Percentiles rank a stretch among this genome's conserved stretches.
These are phyloP conservation scores for Sciurus carolinensis DNA, from an alignment of 2,797 vertebrate species.

Conservation along the genomic window DNA sequence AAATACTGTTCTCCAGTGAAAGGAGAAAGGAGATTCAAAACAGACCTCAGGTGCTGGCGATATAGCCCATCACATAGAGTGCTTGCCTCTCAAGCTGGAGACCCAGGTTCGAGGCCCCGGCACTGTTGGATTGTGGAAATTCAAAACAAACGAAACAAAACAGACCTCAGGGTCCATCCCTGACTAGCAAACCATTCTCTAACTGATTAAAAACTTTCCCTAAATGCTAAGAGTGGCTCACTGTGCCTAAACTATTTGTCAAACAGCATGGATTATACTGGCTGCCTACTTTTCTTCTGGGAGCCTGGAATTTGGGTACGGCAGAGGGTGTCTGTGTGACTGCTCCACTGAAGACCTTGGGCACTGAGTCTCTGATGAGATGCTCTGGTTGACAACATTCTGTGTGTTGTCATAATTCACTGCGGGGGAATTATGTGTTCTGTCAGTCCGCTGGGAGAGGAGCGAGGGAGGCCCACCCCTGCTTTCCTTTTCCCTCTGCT, in stretches of 20 bases:
- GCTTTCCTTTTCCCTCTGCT: background rate
- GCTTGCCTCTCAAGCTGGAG: too few species aligned
- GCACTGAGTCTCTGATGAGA: background rate
- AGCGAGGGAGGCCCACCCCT: background rate
- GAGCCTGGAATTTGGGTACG: background rate
- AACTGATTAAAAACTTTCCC: background rate
- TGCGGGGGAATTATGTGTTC: background rate
- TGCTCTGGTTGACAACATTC: background rate
- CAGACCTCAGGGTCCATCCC: background rate
- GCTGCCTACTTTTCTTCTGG: background rate
- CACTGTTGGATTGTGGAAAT: too few species aligned
- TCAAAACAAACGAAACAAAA: background rate
- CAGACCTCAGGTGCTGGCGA: background rate
- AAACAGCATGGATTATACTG: background rate
- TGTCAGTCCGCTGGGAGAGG: background rate
- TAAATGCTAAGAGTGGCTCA: background rate
- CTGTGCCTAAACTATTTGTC: background rate
- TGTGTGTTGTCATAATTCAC: background rate
- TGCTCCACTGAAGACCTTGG: background rate
- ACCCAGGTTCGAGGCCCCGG: too few species aligned
- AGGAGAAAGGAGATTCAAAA: slow-evolving; percentile 30
- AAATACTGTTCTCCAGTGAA: background rate
- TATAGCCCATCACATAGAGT: too few species aligned
- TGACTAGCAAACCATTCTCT: background rate
- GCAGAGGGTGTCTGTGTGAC: background rate